These are phyloP conservation scores for Muschampia plurimacula DNA, from an alignment of 2,888 invertebrate genomes.

Conservation along the genomic window DNA sequence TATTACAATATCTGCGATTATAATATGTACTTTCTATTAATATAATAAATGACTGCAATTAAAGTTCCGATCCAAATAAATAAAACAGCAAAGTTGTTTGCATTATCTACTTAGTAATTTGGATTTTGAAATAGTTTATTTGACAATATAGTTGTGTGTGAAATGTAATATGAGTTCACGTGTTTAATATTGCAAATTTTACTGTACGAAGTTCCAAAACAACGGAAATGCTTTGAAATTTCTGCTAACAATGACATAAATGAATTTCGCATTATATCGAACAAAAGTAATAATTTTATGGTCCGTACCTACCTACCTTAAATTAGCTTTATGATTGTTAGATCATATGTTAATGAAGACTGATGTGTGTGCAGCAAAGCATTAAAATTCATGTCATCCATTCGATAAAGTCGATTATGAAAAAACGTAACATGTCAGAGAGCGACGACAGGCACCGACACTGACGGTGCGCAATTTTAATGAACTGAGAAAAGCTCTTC, in stretches of 20 bases:
- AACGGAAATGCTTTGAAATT: background rate
- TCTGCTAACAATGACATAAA: background rate
- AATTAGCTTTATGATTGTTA: background rate
- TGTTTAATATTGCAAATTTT: conserved; percentile 8
- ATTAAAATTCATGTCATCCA: conserved; percentile 33
- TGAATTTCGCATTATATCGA: background rate
- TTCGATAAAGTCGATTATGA: conserved; percentile 28
- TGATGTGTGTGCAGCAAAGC: background rate
- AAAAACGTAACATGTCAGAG: conserved; percentile 16
- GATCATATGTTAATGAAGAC: background rate
- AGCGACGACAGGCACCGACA: background rate
- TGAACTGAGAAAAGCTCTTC: background rate
- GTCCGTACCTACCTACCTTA: background rate
- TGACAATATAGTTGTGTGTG: background rate
- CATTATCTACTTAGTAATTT: background rate
- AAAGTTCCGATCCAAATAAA: background rate
- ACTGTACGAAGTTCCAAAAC: background rate
- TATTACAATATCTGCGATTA: too few relatives aligned
- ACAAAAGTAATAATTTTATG: background rate
- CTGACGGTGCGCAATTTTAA: conserved; percentile 10
- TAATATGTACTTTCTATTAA: too few relatives aligned
- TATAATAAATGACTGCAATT: too few relatives aligned
- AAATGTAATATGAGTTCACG: background rate
- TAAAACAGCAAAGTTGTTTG: background rate
- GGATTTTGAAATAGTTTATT: background rate